A percentile compares a stretch with the other conserved stretches of the same genome.
Evolutionary conservation across 2,888 invertebrate species (phyloP).

Genomic region (Torymus auratus): DNA sequence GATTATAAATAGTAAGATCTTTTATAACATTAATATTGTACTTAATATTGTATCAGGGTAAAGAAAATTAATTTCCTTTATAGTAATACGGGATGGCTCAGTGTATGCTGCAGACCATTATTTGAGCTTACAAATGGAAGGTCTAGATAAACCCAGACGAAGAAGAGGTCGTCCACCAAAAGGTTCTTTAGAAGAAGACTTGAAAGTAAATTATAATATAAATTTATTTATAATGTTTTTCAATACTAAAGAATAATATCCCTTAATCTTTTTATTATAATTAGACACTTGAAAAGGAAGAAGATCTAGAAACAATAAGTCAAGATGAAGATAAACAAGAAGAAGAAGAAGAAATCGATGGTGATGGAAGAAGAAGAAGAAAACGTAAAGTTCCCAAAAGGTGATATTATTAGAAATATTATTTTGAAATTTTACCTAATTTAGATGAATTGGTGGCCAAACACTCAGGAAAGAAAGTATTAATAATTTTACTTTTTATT

Average conservation of each 20-base stretch:
- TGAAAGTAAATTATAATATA: slow-evolving; percentile 55
- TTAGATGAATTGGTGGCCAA: too few species aligned
- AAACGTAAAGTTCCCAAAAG: slow-evolving; percentile 83
- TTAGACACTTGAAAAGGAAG: slow-evolving; percentile 54
- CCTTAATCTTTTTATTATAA: background rate
- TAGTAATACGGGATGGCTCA: slow-evolving; percentile 81
- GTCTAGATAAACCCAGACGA: slow-evolving; percentile 82
- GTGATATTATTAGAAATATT: slow-evolving; percentile 59
- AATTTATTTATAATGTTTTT: background rate
- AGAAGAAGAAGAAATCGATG: slow-evolving; percentile 76
- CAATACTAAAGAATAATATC: background rate
- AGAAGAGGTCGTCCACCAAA: slow-evolving; percentile 86
- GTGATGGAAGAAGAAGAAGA: slow-evolving; percentile 80
- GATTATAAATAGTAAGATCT: slow-evolving; percentile 77
- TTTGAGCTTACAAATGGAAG: slow-evolving; percentile 81
- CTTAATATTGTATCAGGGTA: slow-evolving; percentile 7
- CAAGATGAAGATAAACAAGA: slow-evolving; percentile 73
- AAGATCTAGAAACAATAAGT: slow-evolving; percentile 65
- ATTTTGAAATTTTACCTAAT: too few species aligned
- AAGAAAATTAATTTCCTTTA: slow-evolving; percentile 58
- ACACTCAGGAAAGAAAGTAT: too few species aligned
- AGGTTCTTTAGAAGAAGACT: slow-evolving; percentile 70
- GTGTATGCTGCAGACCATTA: slow-evolving; percentile 83
- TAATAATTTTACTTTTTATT: background rate
- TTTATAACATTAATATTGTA: slow-evolving; percentile 3